Evolutionary conservation across 2,797 vertebrate genomes (phyloP).

Genomic region (Salarias fasciatus): DNA sequence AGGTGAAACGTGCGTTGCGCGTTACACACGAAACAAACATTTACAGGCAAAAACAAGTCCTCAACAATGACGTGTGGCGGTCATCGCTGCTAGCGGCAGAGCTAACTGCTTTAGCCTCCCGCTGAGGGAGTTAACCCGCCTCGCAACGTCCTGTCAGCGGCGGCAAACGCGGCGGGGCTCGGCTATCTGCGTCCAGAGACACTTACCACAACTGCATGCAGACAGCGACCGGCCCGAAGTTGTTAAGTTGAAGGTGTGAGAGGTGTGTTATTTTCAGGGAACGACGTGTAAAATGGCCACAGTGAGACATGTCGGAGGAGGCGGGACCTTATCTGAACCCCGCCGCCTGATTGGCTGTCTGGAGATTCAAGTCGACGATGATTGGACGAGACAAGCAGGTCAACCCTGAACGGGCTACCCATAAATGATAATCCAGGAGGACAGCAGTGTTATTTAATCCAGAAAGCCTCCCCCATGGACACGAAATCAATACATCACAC

Average conservation of each 20-base stretch:
- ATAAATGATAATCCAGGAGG: background rate
- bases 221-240: background rate
- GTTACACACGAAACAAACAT: background rate
- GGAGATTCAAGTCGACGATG: constrained; percentile 12
- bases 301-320: constrained; percentile 48
- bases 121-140: too few relatives aligned
- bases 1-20: too few relatives aligned
- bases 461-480: too few relatives aligned
- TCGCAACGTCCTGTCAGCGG: constrained; percentile 6
- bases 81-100: constrained; percentile 62
- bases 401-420: background rate
- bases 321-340: constrained; percentile 30
- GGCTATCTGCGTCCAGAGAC: background rate
- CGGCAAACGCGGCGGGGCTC: background rate
- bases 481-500: background rate
- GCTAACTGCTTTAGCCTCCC: constrained; percentile 54
- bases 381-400: constrained; percentile 54
- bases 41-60: background rate
- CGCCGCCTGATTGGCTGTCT: constrained; percentile 55
- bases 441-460: background rate
- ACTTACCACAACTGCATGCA: constrained; percentile 57
- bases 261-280: constrained; percentile 28
- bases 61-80: constrained; percentile 70
- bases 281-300: constrained; percentile 79
- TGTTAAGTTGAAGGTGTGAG: constrained; percentile 15